phyloP scores from a whole-genome alignment of 2,113 vertebrate species.

The Bagarius yarrelli region DNA sequence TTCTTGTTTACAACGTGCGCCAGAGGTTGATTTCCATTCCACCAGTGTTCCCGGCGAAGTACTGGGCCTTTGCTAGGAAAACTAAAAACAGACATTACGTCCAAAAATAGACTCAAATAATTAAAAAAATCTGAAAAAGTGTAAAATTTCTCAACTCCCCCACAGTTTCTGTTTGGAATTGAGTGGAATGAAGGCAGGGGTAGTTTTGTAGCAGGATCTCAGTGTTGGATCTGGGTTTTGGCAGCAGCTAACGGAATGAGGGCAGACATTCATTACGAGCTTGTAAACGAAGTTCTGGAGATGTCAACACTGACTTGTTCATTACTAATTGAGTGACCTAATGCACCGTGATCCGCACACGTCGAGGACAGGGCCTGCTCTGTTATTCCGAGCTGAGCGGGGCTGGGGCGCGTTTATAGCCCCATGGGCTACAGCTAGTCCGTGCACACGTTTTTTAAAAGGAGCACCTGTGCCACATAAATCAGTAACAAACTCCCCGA shows the following conservation, averaged over 20 bases:
- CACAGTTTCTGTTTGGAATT: neutral
- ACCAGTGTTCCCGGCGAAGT: too few species aligned
- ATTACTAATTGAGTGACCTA: constrained; percentile 46
- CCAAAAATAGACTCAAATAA: too few species aligned
- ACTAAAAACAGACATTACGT: too few species aligned
- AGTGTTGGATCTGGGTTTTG: neutral
- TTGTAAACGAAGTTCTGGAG: constrained; percentile 36
- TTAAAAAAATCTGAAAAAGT: too few species aligned
- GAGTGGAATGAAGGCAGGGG: too few species aligned
- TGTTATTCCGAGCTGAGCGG: constrained; percentile 38
- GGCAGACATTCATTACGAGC: constrained; percentile 17
- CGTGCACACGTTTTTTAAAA: constrained; percentile 63
- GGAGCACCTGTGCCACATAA: constrained; percentile 85
- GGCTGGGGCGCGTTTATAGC: constrained; percentile 47
- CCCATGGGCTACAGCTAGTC: constrained; percentile 44
- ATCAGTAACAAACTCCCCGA: constrained; percentile 79
- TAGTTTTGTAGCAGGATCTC: neutral
- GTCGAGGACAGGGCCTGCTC: constrained; percentile 14
- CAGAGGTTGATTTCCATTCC: too few species aligned
- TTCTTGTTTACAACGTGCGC: too few species aligned
- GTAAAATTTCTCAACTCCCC: neutral
- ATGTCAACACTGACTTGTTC: constrained; percentile 29
- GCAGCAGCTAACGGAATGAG: neutral
- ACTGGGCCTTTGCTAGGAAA: too few species aligned
- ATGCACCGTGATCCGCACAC: neutral